Percentiles rank a stretch among this genome's conserved stretches.
Evolutionary conservation across 2,797 vertebrate species (phyloP).

Genomic region (Trematomus bernacchii): DNA sequence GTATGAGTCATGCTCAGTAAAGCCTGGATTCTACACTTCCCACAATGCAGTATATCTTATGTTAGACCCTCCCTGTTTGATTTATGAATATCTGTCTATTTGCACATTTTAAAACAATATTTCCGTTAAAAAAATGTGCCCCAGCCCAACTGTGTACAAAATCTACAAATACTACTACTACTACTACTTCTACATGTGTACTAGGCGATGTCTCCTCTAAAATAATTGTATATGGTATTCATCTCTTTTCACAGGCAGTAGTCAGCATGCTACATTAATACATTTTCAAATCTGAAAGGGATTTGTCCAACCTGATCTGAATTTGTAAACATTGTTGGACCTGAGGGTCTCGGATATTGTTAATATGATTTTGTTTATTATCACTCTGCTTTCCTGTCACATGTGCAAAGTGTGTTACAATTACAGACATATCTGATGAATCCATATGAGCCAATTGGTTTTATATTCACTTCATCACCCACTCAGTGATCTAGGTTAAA

Average conservation of each 20-base stretch:
- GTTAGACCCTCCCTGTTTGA: background rate
- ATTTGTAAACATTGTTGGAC: background rate
- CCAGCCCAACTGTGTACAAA: background rate
- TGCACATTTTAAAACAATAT: background rate
- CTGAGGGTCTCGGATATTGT: background rate
- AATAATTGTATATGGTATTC: too few relatives aligned
- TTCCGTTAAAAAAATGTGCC: background rate
- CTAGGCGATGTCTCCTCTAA: too few relatives aligned
- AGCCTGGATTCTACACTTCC: background rate
- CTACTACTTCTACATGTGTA: too few relatives aligned
- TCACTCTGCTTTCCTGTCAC: background rate
- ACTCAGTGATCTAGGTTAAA: conserved; percentile 40
- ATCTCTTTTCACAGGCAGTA: too few relatives aligned
- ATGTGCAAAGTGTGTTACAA: conserved; percentile 10
- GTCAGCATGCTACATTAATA: background rate
- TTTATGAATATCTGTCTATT: too few relatives aligned
- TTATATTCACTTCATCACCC: conserved; percentile 10
- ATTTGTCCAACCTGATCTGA: background rate
- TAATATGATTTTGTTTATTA: too few relatives aligned
- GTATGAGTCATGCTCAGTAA: background rate
- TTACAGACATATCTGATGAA: background rate
- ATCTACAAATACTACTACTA: too few relatives aligned
- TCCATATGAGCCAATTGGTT: background rate
- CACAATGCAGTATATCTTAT: background rate
- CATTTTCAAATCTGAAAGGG: background rate